Evolutionary conservation across 2,888 invertebrate species (phyloP), one percentile per base, ranked within the genome.

Genomic region (Pheosia tremula): DNA sequence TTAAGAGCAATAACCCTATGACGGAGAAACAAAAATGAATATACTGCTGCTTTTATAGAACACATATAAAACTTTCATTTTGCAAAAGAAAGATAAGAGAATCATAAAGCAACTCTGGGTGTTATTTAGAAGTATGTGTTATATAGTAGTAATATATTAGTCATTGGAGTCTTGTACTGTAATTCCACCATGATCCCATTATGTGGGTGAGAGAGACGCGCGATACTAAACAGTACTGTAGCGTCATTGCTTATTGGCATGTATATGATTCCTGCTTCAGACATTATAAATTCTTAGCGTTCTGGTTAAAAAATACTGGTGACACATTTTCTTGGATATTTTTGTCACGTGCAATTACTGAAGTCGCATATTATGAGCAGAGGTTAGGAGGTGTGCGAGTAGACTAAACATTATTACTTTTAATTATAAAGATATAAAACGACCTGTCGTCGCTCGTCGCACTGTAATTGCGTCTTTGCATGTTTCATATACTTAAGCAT

Each of bases 171-270:
- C 57, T 53, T 38, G 47, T 60, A 71, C 72, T 77, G 72, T 77
- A 75, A 78, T 77, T 75, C 69, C 68, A 67, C 69, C 60, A 67
- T 66, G 69, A 79, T 78, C 85, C 86, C 72, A 83, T 71, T 74
- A 79, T 64, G 54, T 61, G 53, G 43, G 67, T 61, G 63, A 62
- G 68, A 63, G 69, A 64, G 68, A 72, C 71, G 70, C 71, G 69
- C 70, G 75, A 77, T 74, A 74, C 62, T 68, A 72, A 8, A 39
- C 55, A 55, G 55, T 53, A 10, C 24, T 8, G 64, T 71, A 74
- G 67, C 72, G 61, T 72, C 74, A 62, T 68, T 66, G 61, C 69
- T 66, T 79, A 83, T 83, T 84, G 80, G 75, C 80, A 79, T 78
- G 74, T 79, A 80, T 77, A 81, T 75, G 67, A 75, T 69, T 67